phyloP scores from a whole-genome alignment of 2,113 vertebrate genomes.

The Podiceps cristatus region DNA sequence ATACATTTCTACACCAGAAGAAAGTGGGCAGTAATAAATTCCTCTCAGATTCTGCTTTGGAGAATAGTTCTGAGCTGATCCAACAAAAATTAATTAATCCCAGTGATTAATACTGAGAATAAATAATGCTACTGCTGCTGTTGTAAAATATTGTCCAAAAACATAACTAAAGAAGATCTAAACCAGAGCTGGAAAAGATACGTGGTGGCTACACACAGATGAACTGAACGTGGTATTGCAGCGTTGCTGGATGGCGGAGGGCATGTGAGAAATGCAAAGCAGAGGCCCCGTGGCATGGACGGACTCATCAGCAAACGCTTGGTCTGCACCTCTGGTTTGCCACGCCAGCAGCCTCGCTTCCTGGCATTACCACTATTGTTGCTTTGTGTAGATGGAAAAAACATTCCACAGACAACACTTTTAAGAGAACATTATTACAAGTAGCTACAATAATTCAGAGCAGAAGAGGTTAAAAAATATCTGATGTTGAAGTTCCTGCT shows the following conservation, averaged over 20 bases:
- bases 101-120: neutral
- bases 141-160: neutral
- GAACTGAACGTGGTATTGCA: neutral
- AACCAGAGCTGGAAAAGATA: neutral
- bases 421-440: neutral
- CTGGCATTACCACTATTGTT: neutral
- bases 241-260: rapidly evolving
- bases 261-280: neutral
- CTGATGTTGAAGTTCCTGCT: neutral
- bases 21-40: neutral
- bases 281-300: neutral
- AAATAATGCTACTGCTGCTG: neutral
- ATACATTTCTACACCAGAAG: neutral
- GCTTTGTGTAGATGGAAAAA: neutral
- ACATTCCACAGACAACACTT: neutral
- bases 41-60: neutral
- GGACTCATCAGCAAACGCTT: no score
- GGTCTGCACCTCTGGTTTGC: neutral
- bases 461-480: neutral
- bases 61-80: neutral
- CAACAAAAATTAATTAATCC: neutral
- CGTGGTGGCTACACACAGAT: neutral
- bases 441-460: neutral
- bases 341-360: neutral
- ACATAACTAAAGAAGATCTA: neutral